phyloP scores from a whole-genome alignment of 2,113 vertebrate genomes.

The Lepisosteus osseus region DNA sequence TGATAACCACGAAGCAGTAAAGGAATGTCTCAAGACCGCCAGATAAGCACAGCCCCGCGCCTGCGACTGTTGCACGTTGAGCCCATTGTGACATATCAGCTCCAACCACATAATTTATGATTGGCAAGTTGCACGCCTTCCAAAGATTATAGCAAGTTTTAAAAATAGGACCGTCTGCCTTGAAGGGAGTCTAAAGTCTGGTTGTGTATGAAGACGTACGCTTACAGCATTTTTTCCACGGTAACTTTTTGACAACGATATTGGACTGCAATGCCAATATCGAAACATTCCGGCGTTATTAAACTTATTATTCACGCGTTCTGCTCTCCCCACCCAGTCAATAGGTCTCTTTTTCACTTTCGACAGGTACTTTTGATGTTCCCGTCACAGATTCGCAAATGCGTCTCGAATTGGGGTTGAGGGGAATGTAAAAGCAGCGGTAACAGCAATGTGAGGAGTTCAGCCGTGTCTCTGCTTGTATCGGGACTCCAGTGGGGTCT shows the following conservation, averaged over 20 bases:
- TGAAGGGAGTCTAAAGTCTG: neutral
- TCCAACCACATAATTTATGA: conserved; percentile 57
- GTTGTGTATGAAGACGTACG: too few species aligned
- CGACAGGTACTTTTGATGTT: too few species aligned
- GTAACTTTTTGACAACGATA: too few species aligned
- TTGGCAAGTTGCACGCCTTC: conserved; percentile 58
- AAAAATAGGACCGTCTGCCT: conserved; percentile 43
- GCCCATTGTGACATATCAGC: conserved; percentile 65
- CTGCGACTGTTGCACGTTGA: conserved; percentile 52
- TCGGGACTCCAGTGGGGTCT: neutral
- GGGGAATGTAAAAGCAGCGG: neutral
- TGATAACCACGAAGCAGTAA: conserved; percentile 56
- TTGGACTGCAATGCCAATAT: too few species aligned
- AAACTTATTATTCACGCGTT: too few species aligned
- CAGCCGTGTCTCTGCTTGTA: neutral
- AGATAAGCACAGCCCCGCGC: conserved; percentile 54
- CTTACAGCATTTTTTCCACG: too few species aligned
- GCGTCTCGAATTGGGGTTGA: too few species aligned
- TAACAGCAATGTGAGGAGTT: neutral
- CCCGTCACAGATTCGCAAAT: too few species aligned
- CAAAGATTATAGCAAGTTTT: conserved; percentile 49
- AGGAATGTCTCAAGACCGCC: conserved; percentile 51
- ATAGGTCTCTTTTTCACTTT: too few species aligned
- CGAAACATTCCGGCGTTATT: too few species aligned
- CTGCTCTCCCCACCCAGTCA: too few species aligned